phyloP scores from a whole-genome alignment of 2,888 invertebrate genomes.

The Aphidoletes aphidimyza region DNA sequence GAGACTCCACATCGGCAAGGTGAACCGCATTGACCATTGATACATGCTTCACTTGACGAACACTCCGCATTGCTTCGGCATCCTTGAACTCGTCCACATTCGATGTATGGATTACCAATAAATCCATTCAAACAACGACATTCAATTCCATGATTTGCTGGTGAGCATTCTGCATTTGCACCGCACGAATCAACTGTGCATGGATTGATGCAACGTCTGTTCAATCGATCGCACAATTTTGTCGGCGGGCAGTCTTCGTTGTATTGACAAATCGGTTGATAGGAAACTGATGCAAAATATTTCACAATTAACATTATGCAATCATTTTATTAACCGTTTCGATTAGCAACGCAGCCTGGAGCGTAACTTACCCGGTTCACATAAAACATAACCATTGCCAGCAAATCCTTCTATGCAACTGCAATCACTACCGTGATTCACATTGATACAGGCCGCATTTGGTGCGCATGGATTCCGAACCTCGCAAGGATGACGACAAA shows the following conservation, averaged over 20 bases:
- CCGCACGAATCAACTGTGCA: slow-evolving; percentile 84
- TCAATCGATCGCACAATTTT: slow-evolving; percentile 84
- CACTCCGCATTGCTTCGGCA: slow-evolving; percentile 80
- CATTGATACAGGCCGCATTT: slow-evolving; percentile 87
- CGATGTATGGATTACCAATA: slow-evolving; percentile 80
- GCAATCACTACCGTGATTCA: slow-evolving; percentile 87
- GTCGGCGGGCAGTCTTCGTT: slow-evolving; percentile 92
- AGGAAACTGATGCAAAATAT: slow-evolving; percentile 63
- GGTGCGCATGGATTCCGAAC: slow-evolving; percentile 85
- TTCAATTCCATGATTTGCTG: slow-evolving; percentile 79
- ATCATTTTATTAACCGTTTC: too few species aligned
- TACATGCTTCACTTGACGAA: slow-evolving; percentile 78
- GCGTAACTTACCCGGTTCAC: slow-evolving; percentile 85
- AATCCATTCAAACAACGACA: slow-evolving; percentile 80
- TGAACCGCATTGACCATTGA: slow-evolving; percentile 79
- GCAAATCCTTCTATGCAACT: slow-evolving; percentile 86
- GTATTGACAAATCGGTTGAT: slow-evolving; percentile 81
- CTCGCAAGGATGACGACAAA: slow-evolving; percentile 88
- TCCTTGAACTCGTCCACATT: slow-evolving; percentile 76
- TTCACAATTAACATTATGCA: background rate
- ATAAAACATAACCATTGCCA: slow-evolving; percentile 86
- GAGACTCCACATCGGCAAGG: slow-evolving; percentile 83
- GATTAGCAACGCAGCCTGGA: too few species aligned
- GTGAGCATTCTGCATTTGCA: slow-evolving; percentile 81
- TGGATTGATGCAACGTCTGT: slow-evolving; percentile 84